Percentiles rank a stretch among this genome's conserved stretches.
These are phyloP conservation scores for Iguana delicatissima DNA, from an alignment of 2,797 vertebrate species.

Conservation along the genomic window DNA sequence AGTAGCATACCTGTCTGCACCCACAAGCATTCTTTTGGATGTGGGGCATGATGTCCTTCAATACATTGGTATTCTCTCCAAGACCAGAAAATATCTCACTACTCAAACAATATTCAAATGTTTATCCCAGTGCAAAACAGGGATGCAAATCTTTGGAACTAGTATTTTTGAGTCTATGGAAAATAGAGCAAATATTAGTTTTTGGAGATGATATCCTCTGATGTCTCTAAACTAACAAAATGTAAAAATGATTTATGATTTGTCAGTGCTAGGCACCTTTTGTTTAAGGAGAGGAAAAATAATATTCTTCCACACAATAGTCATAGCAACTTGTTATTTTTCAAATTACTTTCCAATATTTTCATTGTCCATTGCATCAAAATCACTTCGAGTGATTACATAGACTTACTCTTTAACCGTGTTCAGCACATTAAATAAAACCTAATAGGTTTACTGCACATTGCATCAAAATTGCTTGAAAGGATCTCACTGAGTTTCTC, in stretches of 20 bases:
- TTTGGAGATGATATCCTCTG: constrained; percentile 59
- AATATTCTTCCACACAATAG: constrained; percentile 52
- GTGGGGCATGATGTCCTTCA: too few species aligned
- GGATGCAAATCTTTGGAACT: too few species aligned
- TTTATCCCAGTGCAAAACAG: too few species aligned
- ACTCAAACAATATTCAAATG: too few species aligned
- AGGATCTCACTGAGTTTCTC: background rate
- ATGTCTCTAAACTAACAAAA: constrained; percentile 53
- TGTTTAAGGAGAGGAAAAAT: constrained; percentile 37
- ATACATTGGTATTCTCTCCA: too few species aligned
- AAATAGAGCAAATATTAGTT: constrained; percentile 42
- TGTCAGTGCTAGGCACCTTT: constrained; percentile 42
- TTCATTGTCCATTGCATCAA: constrained; percentile 41
- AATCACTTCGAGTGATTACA: constrained; percentile 44
- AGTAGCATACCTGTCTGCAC: too few species aligned
- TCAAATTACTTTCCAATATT: constrained; percentile 57
- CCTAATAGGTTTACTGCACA: background rate
- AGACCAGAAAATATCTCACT: too few species aligned
- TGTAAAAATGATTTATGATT: constrained; percentile 66
- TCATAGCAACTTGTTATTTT: constrained; percentile 55
- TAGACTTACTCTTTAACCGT: constrained; percentile 44
- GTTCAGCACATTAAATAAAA: constrained; percentile 28
- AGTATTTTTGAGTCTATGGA: constrained; percentile 27
- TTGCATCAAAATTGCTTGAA: constrained; percentile 8
- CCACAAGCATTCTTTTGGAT: too few species aligned